Conservation (phyloP, 2,797 vertebrate species). For the Chiloscyllium punctatum region DNA sequence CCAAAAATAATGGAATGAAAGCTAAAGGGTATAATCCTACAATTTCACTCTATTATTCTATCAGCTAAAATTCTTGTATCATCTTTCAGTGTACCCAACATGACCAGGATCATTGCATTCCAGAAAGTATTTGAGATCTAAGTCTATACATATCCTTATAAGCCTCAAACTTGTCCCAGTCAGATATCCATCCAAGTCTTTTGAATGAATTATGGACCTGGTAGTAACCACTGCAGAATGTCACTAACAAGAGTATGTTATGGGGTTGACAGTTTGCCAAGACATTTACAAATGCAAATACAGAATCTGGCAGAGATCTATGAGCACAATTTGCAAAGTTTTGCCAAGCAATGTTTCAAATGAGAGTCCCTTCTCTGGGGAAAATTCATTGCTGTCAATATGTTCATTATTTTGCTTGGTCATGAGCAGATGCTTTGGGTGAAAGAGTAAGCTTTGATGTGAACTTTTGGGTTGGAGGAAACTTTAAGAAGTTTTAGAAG, state of each 20-base stretch:
- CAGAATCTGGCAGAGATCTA: background rate
- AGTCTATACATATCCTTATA: slow-evolving; percentile 18
- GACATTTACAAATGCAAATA: background rate
- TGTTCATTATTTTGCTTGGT: background rate
- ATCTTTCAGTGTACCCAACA: background rate
- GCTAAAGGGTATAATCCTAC: background rate
- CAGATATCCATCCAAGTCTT: slow-evolving; percentile 7
- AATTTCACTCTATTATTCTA: slow-evolving; percentile 23
- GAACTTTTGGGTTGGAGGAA: background rate
- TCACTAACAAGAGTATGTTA: background rate
- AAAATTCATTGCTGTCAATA: background rate
- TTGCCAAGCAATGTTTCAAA: background rate
- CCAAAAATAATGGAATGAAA: slow-evolving; percentile 22
- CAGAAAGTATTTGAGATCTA: slow-evolving; percentile 7
- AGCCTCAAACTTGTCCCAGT: background rate
- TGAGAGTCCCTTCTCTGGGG: background rate
- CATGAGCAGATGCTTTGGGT: background rate
- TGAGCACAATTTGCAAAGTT: background rate
- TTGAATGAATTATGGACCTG: background rate
- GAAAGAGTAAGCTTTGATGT: background rate
- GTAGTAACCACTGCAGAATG: background rate
- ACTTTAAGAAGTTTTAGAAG: background rate
- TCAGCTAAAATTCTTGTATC: slow-evolving; percentile 2
- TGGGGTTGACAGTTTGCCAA: background rate
- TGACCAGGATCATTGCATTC: background rate